phyloP scores from a whole-genome alignment of 2,888 invertebrate species.

The Nemotelus nigrinus region DNA sequence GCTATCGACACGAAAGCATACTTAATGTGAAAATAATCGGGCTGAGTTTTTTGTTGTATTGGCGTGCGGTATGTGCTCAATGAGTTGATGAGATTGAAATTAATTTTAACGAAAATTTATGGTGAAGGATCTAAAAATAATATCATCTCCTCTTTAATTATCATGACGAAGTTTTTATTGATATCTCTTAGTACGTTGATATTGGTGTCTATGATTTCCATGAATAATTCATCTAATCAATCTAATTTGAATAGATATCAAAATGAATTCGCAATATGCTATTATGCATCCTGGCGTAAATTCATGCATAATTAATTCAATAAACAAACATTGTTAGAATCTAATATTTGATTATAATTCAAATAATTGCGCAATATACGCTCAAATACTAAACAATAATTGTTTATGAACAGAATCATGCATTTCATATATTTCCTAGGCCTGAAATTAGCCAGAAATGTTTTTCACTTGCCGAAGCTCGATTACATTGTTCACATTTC shows the following conservation, averaged over 20 bases:
- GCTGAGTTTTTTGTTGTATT: not conserved
- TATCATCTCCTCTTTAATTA: too few species aligned
- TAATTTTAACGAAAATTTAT: not conserved
- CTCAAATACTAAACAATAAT: not conserved
- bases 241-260: too few species aligned
- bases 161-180: too few species aligned
- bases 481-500: too few species aligned
- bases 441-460: too few species aligned
- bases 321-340: not conserved
- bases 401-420: not conserved
- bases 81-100: not conserved
- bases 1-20: not conserved
- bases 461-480: too few species aligned
- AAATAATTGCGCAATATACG: not conserved
- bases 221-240: too few species aligned
- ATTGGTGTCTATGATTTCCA: too few species aligned
- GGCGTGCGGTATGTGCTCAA: not conserved
- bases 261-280: too few species aligned
- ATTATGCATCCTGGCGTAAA: not conserved
- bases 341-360: not conserved
- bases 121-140: too few species aligned
- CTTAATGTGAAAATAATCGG: conserved; percentile 18
- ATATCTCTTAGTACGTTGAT: too few species aligned
- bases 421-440: too few species aligned
- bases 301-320: conserved; percentile 2